These are phyloP conservation scores for Lacanobia wlatinum DNA, from an alignment of 2,888 invertebrate species.

Conservation along the genomic window DNA sequence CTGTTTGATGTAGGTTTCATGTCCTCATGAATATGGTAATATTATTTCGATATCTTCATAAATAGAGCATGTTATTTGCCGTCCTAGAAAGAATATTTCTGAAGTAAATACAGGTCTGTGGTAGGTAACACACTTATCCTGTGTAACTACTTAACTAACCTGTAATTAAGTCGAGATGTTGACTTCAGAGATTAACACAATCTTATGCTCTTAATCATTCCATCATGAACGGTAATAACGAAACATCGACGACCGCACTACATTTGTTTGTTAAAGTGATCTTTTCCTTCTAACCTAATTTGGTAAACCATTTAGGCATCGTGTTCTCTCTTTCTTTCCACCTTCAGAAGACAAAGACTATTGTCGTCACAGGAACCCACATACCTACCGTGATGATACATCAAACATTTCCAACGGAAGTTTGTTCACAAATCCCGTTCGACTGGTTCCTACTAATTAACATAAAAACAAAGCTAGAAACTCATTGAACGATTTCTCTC, in stretches of 20 bases:
- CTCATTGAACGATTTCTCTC: conserved; percentile 87
- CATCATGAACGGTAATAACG: conserved; percentile 67
- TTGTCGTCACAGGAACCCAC: conserved; percentile 72
- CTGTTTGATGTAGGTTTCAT: conserved; percentile 26
- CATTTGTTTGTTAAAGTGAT: conserved; percentile 77
- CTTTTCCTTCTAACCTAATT: conserved; percentile 72
- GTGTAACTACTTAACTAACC: conserved; percentile 65
- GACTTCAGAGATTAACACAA: conserved; percentile 66
- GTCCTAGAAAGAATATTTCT: conserved; percentile 7
- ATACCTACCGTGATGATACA: conserved; percentile 74
- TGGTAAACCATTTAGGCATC: conserved; percentile 48
- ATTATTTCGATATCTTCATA: conserved; percentile 43
- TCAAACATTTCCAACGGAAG: conserved; percentile 85
- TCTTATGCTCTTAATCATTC: conserved; percentile 70
- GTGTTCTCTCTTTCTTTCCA: conserved; percentile 62
- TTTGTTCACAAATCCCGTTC: conserved; percentile 77
- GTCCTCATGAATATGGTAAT: conserved; percentile 49
- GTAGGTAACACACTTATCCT: conserved; percentile 58
- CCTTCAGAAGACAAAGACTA: conserved; percentile 58
- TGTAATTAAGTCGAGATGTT: conserved; percentile 61
- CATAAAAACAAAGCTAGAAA: conserved; percentile 89
- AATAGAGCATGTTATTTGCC: conserved; percentile 32
- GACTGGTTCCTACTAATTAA: conserved; percentile 85
- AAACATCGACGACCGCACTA: conserved; percentile 62
- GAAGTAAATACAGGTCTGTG: conserved; percentile 48